A percentile compares a stretch with the other conserved stretches of the same genome.
Conservation (phyloP, 92 coral and sea anemone species). For the Siderastrea radians region DNA sequence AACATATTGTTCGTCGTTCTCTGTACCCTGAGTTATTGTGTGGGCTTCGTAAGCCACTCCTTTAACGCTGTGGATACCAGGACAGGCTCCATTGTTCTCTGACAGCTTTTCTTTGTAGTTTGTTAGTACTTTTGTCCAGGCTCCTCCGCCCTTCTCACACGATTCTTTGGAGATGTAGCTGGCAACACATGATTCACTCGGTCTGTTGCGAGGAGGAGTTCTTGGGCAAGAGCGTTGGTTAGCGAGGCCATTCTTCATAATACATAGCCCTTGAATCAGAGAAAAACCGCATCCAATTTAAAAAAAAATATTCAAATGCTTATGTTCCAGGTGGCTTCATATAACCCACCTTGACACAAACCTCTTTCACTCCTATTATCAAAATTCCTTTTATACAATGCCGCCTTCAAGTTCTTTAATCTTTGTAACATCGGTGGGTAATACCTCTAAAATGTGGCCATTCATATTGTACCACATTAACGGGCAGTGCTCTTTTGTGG, state of each 20-base stretch:
- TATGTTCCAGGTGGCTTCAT: too few relatives aligned
- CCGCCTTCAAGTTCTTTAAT: too few relatives aligned
- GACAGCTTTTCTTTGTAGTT: slow-evolving; percentile 12
- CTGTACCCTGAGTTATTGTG: slow-evolving; percentile 28
- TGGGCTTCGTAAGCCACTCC: slow-evolving; percentile 39
- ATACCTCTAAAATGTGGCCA: too few relatives aligned
- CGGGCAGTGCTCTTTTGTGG: too few relatives aligned
- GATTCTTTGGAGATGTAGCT: slow-evolving; percentile 27
- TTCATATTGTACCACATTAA: too few relatives aligned
- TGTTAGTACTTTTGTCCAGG: not conserved
- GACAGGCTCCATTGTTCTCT: not conserved
- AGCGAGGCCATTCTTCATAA: slow-evolving; percentile 19
- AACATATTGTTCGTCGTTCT: not conserved
- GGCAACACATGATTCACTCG: slow-evolving; percentile 3
- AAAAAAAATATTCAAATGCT: too few relatives aligned
- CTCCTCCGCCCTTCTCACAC: slow-evolving; percentile 10
- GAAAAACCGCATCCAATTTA: not conserved
- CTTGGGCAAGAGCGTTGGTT: slow-evolving; percentile 16
- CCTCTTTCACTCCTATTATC: too few relatives aligned
- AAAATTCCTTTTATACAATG: too few relatives aligned
- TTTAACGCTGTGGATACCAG: not conserved
- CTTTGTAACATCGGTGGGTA: too few relatives aligned
- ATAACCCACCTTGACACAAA: too few relatives aligned
- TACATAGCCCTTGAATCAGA: slow-evolving; percentile 35
- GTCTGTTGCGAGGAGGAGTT: not conserved